These are phyloP conservation scores for Lissonota sp. DNA, from an alignment of 2,888 invertebrate species.

Conservation along the genomic window DNA sequence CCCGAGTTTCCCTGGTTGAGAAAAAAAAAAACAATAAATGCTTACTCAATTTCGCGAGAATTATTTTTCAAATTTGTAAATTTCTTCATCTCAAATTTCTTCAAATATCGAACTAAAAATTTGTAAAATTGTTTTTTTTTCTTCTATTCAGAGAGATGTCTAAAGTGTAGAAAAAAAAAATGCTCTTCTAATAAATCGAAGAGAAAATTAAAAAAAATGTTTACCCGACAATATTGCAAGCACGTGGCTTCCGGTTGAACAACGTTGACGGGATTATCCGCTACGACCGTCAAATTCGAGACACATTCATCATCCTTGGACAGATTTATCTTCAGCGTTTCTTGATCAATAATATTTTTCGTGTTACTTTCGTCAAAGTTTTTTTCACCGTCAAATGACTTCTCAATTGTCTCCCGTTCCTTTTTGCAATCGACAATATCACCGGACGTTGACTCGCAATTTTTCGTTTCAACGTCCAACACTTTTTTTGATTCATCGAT, in stretches of 20 bases:
- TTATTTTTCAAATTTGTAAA: background rate
- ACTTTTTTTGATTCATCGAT: constrained; percentile 13
- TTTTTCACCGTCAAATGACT: constrained; percentile 1
- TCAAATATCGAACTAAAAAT: background rate
- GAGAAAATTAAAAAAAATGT: background rate
- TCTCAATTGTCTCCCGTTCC: background rate
- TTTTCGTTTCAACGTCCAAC: background rate
- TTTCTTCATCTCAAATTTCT: background rate
- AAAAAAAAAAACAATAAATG: constrained; percentile 21
- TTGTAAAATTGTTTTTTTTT: background rate
- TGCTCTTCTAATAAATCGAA: background rate
- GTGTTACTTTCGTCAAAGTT: background rate
- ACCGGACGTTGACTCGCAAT: background rate
- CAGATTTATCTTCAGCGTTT: constrained; percentile 4
- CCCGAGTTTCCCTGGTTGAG: constrained; percentile 66
- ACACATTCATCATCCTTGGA: constrained; percentile 20
- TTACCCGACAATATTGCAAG: constrained; percentile 61
- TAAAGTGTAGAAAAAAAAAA: too few relatives aligned
- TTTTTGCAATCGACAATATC: background rate
- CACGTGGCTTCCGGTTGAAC: constrained; percentile 41
- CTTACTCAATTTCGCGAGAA: too few relatives aligned
- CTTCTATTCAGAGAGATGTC: too few relatives aligned
- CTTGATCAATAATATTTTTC: background rate
- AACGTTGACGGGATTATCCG: constrained; percentile 27
- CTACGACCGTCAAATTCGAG: constrained; percentile 16